Base-by-base conservation (phyloP, 2,797 vertebrate species). In the Babyrousa celebensis region DNA sequence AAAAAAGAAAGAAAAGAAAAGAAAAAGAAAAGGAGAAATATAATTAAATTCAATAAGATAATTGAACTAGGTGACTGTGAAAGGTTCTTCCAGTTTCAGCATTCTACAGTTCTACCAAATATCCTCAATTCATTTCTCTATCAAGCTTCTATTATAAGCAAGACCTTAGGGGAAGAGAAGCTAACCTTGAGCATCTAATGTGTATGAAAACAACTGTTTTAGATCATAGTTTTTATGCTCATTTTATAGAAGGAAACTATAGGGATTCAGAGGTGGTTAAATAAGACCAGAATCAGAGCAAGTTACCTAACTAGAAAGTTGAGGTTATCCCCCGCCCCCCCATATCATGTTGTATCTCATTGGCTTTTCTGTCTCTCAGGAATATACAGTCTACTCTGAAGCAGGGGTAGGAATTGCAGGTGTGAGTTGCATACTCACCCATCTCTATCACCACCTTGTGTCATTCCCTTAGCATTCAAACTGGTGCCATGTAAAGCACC, bases 11-110 rank as follows among this genome's bases (percentile, higher is more conserved):
- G n/a, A n/a, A n/a, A 36, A 36, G 36, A 36, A 36, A 70, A 82
- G 20, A 87, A 96, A 79, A 70, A 82, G 20, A 87, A 96, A 79
- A 83, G 18, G 75, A 95, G 43, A 86, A 91, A 48, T 70, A 43
- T 14, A 60, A 90, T 88, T 85, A 56, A 83, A 90, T 70, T 74
- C 27, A 96, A 68, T 79, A 74, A 85, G 79, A 78, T 40, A 29
- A 54, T 90, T 85, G 60, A 89, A 60, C 29, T 56, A n/a, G 52
- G 85, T 91, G 82, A 91, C 85, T 91, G 79, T 82, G 29, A 94
- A 94, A 91, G 15, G 7, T 0, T 70, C n/a, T 70, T 92, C 54
- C 48, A 78, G 68, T 87, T 65, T 94, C 21, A 91, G 85, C 25
- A 94, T 32, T 62, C 43, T 65, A 48, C 2, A 89, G n/a, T 90